Evolutionary conservation across 2,888 invertebrate species (phyloP).

Genomic region (Agonopterix heracliana): DNA sequence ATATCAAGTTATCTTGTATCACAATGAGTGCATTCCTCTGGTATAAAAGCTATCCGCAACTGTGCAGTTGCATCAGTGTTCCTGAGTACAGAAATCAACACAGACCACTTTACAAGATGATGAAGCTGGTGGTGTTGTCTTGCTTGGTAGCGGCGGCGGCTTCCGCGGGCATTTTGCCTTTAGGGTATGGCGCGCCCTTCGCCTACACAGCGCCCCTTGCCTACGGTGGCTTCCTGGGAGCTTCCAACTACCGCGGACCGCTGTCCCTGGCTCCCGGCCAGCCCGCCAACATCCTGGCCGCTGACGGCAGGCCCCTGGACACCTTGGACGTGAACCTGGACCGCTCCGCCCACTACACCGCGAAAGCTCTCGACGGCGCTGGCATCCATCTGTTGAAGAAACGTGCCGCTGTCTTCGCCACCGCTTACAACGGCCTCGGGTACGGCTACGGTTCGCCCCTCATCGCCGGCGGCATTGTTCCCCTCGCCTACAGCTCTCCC

Average conservation of each 20-base stretch:
- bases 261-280: conserved; percentile 65
- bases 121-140: conserved; percentile 78
- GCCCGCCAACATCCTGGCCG: conserved; percentile 57
- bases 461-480: not conserved
- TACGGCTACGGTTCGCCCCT: not conserved
- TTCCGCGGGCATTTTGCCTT: conserved; percentile 34
- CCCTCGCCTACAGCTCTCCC: conserved; percentile 6
- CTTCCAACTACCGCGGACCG: conserved; percentile 53
- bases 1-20: not conserved
- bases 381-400: conserved; percentile 44
- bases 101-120: conserved; percentile 65
- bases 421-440: conserved; percentile 21
- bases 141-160: conserved; percentile 76
- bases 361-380: conserved; percentile 43
- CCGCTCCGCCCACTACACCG: conserved; percentile 57
- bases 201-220: conserved; percentile 30
- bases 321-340: conserved; percentile 65
- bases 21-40: conserved; percentile 3
- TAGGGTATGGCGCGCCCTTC: conserved; percentile 25
- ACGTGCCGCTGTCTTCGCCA: conserved; percentile 32
- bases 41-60: conserved; percentile 44
- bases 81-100: conserved; percentile 44
- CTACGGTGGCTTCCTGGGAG: conserved; percentile 15
- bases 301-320: conserved; percentile 65
- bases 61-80: conserved; percentile 49